These are phyloP conservation scores for Homalodisca vitripennis DNA, from an alignment of 1,140 invertebrate genomes.

Conservation along the genomic window DNA sequence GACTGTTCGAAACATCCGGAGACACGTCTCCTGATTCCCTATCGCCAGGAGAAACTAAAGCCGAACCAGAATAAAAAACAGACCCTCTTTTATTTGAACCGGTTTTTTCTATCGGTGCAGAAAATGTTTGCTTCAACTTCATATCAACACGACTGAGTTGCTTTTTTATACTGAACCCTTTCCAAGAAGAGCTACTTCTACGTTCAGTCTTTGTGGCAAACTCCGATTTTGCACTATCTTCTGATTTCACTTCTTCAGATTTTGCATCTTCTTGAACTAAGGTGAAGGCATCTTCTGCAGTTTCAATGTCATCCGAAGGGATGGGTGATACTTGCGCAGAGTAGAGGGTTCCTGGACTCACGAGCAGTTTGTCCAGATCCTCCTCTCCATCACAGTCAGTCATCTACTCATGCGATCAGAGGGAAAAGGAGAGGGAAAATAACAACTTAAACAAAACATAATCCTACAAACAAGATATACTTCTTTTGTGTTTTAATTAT, in stretches of 20 bases:
- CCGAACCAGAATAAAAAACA: constrained; percentile 20
- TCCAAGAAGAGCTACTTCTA: constrained; percentile 44
- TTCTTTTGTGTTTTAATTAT: no score
- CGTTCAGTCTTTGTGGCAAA: constrained; percentile 29
- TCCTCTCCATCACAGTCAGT: constrained; percentile 42
- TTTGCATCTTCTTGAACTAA: not conserved
- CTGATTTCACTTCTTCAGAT: constrained; percentile 8
- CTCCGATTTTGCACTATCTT: not conserved
- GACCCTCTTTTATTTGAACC: constrained; percentile 17
- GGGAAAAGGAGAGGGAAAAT: not conserved
- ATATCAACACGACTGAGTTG: constrained; percentile 78
- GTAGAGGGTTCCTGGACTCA: constrained; percentile 41
- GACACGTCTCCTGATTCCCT: constrained; percentile 28
- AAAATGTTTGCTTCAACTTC: constrained; percentile 59
- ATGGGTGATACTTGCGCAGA: constrained; percentile 43
- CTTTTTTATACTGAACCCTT: constrained; percentile 72
- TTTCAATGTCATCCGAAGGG: constrained; percentile 41
- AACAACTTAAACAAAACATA: constrained; percentile 30
- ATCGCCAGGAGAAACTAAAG: not conserved
- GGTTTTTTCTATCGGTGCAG: constrained; percentile 13
- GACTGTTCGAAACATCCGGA: constrained; percentile 25
- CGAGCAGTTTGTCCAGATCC: constrained; percentile 43
- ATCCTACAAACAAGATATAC: no score
- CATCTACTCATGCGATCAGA: constrained; percentile 32
- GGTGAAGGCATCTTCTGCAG: constrained; percentile 42